phyloP scores from a whole-genome alignment of 2,113 vertebrate species.

The Silurus glanis region DNA sequence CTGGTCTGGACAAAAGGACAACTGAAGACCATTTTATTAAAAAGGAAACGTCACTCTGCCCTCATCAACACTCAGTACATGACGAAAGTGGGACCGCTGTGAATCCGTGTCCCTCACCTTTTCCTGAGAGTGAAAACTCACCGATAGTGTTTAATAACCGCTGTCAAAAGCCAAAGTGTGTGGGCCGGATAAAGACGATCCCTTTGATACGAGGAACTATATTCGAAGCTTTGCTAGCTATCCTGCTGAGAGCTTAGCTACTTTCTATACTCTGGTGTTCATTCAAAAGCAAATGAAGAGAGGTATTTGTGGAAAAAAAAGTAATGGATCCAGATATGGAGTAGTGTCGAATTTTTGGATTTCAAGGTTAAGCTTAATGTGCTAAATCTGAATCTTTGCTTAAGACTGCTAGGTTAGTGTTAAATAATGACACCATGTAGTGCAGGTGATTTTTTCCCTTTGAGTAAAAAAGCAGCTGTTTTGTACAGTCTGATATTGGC shows the following conservation, averaged over 20 bases:
- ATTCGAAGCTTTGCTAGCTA: slow-evolving; percentile 28
- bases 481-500: background rate
- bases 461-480: background rate
- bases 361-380: slow-evolving; percentile 33
- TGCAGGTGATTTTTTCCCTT: slow-evolving; percentile 10
- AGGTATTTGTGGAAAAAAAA: background rate
- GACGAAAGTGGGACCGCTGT: background rate
- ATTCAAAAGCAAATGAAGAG: slow-evolving; percentile 25
- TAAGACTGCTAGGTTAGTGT: background rate
- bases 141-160: slow-evolving; percentile 52
- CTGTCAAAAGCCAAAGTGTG: slow-evolving; percentile 47
- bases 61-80: background rate
- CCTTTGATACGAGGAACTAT: slow-evolving; percentile 50
- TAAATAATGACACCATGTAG: background rate
- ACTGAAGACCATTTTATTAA: background rate
- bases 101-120: slow-evolving; percentile 13
- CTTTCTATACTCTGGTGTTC: slow-evolving; percentile 16
- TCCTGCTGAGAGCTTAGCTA: slow-evolving; percentile 34
- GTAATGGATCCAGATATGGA: slow-evolving; percentile 31
- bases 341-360: slow-evolving; percentile 38
- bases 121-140: slow-evolving; percentile 37
- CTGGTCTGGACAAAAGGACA: background rate
- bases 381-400: slow-evolving; percentile 8
- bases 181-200: slow-evolving; percentile 38
- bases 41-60: slow-evolving; percentile 1